Base-by-base conservation (phyloP, 2,888 invertebrate genomes). In the Cheilosia urbana region DNA sequence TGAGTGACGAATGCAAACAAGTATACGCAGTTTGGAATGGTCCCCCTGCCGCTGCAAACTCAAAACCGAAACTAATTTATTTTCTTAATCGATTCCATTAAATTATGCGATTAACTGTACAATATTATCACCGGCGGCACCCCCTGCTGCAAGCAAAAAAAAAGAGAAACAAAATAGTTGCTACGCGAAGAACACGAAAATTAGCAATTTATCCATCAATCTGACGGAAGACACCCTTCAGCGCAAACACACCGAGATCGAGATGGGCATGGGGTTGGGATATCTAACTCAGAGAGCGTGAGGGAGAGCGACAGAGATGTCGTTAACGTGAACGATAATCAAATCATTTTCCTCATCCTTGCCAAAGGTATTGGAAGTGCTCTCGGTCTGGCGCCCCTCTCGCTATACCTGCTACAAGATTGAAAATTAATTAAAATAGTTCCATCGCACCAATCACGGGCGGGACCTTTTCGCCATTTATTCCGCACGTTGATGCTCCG, bases 361-460 rank as follows among this genome's bases (percentile, higher is more conserved):
- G 45, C 57, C 60, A 62, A 73, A 68, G 63, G 63, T 63, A 69
- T 27, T 21, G 27, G 27, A 78, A 42, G 51, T 27, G 37, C 37
- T 11, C 30, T 47, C 47, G 2, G 17, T 37, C 13, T 11, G 37
- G 37, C 13, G 37, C 37, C 24, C 42, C 24, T 24, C 27, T 51
- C 58, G 45, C 51, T 19, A 62, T 24, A 68, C 42, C 49, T 51
- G 78, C 11, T 68, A 68, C 57, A 78, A 78, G 73, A 83, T 83
- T 73, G 78, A 78, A 83, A 83, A 78, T 83, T 83, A 83, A 83
- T 83, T 83, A 83, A 83, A 83, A 83, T 83, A 83, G 58, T 83
- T 78, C 62, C 83, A 83, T 78, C 68, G 5, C 27, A 68, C 72
- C 62, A 69, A 78, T 69, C 78, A 68, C 62, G 45, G 55, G 57